Percentiles rank a stretch among this genome's conserved stretches.
Evolutionary conservation across 2,113 vertebrate genomes (phyloP).

Genomic region (Pipra filicauda): DNA sequence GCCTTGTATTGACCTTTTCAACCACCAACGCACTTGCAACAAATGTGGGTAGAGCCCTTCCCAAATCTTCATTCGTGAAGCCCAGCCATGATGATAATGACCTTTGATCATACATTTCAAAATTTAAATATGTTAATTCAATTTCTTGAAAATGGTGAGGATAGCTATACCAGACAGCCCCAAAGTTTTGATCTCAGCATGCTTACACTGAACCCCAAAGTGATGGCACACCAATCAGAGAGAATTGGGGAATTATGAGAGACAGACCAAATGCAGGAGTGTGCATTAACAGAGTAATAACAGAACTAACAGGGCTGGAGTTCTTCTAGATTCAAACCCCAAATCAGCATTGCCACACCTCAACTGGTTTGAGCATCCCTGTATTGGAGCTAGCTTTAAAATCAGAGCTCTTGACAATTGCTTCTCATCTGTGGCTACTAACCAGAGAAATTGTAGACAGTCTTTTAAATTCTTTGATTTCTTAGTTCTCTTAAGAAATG

Average conservation of each 20-base stretch:
- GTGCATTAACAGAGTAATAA: background rate
- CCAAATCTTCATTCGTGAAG: too few relatives aligned
- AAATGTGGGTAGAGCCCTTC: too few relatives aligned
- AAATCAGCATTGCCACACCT: background rate
- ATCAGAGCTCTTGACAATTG: background rate
- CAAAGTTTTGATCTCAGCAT: background rate
- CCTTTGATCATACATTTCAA: background rate
- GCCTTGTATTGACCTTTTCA: too few relatives aligned
- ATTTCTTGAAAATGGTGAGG: background rate
- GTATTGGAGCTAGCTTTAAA: background rate
- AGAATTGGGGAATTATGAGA: accelerated
- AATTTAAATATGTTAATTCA: background rate
- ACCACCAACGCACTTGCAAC: too few relatives aligned
- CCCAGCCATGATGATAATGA: too few relatives aligned
- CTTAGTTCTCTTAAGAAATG: background rate
- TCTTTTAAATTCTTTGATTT: background rate
- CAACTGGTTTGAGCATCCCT: background rate
- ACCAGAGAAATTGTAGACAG: background rate
- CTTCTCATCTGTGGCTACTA: background rate
- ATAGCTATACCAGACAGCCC: background rate
- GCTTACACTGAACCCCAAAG: background rate
- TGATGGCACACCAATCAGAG: background rate
- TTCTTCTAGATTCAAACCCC: background rate
- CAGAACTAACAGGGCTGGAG: background rate
- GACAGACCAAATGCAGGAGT: background rate